These are phyloP conservation scores for Steatocranus sp. DNA, from an alignment of 2,797 vertebrate genomes.

Conservation along the genomic window DNA sequence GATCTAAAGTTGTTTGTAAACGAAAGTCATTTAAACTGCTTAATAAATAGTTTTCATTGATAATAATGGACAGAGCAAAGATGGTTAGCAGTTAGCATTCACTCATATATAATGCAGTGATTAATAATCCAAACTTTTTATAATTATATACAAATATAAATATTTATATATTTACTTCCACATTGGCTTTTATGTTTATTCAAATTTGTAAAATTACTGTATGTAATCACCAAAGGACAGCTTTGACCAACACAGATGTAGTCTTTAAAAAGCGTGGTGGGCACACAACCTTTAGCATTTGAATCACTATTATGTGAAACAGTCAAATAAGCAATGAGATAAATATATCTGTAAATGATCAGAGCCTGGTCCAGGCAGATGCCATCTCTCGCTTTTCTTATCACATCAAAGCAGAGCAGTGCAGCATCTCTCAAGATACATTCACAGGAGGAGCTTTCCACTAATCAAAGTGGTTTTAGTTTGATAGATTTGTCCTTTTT, in stretches of 20 bases:
- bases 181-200: not conserved
- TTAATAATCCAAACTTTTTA: not conserved
- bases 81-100: not conserved
- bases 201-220: not conserved
- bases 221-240: not conserved
- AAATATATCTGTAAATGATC: slow-evolving; percentile 12
- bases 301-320: slow-evolving; percentile 30
- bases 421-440: not conserved
- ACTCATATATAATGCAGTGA: not conserved
- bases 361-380: slow-evolving; percentile 6
- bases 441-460: not conserved
- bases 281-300: slow-evolving; percentile 28
- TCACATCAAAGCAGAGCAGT: not conserved
- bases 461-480: not conserved
- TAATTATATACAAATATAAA: not conserved
- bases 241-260: not conserved
- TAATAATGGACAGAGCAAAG: not conserved
- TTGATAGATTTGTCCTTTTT: not conserved
- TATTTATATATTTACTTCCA: not conserved
- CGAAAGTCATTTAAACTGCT: accelerated
- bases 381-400: not conserved
- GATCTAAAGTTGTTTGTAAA: not conserved
- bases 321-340: slow-evolving; percentile 28
- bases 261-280: not conserved
- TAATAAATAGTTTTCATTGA: not conserved